phyloP scores from a whole-genome alignment of 2,113 vertebrate species.

The Sorex araneus region DNA sequence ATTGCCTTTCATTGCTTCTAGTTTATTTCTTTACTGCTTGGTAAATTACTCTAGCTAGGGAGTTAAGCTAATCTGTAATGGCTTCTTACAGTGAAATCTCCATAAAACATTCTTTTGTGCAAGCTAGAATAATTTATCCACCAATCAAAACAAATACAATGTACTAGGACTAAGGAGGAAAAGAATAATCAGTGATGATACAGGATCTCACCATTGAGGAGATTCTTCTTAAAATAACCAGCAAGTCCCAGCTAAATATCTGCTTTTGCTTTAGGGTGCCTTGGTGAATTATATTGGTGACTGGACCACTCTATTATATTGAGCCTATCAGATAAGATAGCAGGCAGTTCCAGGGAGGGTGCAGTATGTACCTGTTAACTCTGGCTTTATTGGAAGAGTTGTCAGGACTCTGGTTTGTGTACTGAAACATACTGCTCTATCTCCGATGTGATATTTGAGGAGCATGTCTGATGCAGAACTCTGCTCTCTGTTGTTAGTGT shows the following conservation, averaged over 20 bases:
- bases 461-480: background rate
- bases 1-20: background rate
- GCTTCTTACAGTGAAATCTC: background rate
- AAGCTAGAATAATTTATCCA: background rate
- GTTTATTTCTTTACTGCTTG: background rate
- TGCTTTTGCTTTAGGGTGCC: background rate
- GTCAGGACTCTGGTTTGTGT: background rate
- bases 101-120: conserved; percentile 17
- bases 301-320: background rate
- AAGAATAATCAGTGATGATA: background rate
- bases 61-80: background rate
- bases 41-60: background rate
- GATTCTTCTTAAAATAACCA: background rate
- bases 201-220: background rate
- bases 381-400: background rate
- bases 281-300: background rate
- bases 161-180: background rate
- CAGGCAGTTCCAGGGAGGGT: background rate
- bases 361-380: background rate
- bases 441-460: background rate
- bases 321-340: background rate
- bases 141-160: background rate
- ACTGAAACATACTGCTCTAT: background rate
- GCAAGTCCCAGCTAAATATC: background rate
- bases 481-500: background rate